Evolutionary conservation across 2,113 vertebrate genomes (phyloP).

Genomic region (Phrynosoma blainvillii): DNA sequence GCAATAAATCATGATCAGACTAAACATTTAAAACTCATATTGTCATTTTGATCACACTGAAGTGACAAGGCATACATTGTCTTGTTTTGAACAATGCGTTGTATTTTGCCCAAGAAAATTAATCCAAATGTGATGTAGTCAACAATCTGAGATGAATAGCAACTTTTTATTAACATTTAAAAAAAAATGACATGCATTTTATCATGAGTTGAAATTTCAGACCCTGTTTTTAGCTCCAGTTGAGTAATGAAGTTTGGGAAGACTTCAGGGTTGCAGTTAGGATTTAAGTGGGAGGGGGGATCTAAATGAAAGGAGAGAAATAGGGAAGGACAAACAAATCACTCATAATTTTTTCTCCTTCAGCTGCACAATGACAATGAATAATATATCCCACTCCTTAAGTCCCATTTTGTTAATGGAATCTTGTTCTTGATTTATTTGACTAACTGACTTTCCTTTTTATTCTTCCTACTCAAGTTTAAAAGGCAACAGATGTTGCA

Average conservation of each 20-base stretch:
- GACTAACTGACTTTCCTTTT: constrained; percentile 34
- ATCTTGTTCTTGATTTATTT: constrained; percentile 45
- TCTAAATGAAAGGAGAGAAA: constrained; percentile 40
- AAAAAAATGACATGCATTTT: constrained; percentile 38
- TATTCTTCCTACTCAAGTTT: constrained; percentile 38
- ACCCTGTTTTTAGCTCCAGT: constrained; percentile 22
- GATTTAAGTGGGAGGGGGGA: constrained; percentile 39
- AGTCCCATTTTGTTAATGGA: constrained; percentile 62
- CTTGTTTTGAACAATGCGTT: constrained; percentile 46
- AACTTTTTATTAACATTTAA: constrained; percentile 33
- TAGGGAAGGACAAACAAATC: constrained; percentile 43
- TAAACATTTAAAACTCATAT: constrained; percentile 11
- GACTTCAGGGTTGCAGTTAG: constrained; percentile 39
- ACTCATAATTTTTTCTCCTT: constrained; percentile 43
- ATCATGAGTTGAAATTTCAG: constrained; percentile 52
- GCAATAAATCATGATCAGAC: constrained; percentile 37
- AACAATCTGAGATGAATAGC: constrained; percentile 58
- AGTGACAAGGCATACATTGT: constrained; percentile 20
- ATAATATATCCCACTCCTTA: constrained; percentile 42
- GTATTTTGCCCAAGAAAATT: constrained; percentile 55
- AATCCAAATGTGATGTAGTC: constrained; percentile 56
- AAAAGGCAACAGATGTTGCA: constrained; percentile 21
- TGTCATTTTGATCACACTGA: constrained; percentile 38
- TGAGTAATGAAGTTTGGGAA: constrained; percentile 45
- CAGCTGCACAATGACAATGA: constrained; percentile 48